phyloP scores from a whole-genome alignment of 2,888 invertebrate genomes.

The Lycaena phlaeas region DNA sequence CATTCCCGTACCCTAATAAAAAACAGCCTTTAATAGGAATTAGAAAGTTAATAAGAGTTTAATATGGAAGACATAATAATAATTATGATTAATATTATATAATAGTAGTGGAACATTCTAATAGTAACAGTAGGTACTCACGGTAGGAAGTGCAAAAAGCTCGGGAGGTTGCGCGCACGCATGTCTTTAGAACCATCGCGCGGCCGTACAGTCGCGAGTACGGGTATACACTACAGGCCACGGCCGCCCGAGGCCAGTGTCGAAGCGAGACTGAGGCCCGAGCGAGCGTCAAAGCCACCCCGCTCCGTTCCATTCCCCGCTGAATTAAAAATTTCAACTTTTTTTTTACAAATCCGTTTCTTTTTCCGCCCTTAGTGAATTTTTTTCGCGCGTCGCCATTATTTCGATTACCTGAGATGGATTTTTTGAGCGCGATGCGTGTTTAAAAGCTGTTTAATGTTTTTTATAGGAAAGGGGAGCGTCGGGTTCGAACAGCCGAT shows the following conservation, averaged over 20 bases:
- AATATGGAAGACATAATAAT: too few species aligned
- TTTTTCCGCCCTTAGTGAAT: conserved; percentile 71
- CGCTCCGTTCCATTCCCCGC: conserved; percentile 26
- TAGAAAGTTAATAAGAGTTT: too few species aligned
- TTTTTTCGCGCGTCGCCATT: conserved; percentile 68
- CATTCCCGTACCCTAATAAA: too few species aligned
- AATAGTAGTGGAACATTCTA: too few species aligned
- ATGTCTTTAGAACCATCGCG: conserved; percentile 55
- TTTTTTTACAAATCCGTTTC: conserved; percentile 67
- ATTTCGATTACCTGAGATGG: conserved; percentile 71
- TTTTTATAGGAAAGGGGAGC: conserved; percentile 61
- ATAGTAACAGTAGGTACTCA: conserved; percentile 35
- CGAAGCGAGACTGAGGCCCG: conserved; percentile 22
- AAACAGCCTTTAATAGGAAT: too few species aligned
- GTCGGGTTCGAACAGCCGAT: conserved; percentile 58
- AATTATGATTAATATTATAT: too few species aligned
- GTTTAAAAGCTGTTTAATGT: conserved; percentile 70
- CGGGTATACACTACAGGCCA: not conserved
- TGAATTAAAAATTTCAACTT: conserved; percentile 63
- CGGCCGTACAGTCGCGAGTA: conserved; percentile 9
- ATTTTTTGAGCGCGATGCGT: conserved; percentile 54
- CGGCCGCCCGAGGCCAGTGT: conserved; percentile 9
- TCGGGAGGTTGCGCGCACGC: conserved; percentile 55
- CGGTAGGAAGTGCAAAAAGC: conserved; percentile 51
- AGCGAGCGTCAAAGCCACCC: conserved; percentile 19